Base-by-base conservation (phyloP, 2,113 vertebrate genomes). In the Prunella fulvescens region DNA sequence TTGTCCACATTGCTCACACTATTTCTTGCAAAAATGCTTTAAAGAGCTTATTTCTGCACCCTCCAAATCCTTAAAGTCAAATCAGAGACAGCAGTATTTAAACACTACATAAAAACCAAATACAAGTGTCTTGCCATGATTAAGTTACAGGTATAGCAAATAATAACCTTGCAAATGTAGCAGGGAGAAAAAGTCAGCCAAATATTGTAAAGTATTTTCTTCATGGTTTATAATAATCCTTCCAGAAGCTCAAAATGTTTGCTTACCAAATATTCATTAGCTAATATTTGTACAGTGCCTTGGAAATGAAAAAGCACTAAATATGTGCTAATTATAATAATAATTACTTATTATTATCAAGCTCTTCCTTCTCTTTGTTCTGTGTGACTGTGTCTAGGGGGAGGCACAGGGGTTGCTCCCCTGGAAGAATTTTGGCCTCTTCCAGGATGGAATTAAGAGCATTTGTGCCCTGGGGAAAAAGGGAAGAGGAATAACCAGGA, bases 201-300 rank as follows among this genome's bases (percentile, higher is more conserved):
- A 86, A 88, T 48, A 56, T 9, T 78, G 14, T 44, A 61, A 85
- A 93, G 65, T 72, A 53, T 81, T 96, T 96, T 90, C 72, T 72
- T 94, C 60, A 2, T 44, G 58, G 64, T 92, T 93, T 67, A 11
- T 78, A 93, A 95, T 92, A 93, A 84, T 66, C 82, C 85, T 92
- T 88, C 85, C 50, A 90, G 88, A 86, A 93, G 94, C 82, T 64
- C 81, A 51, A 92, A 88, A 86, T 93, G 86, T 95, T 96, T 97
- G 92, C 93, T 88, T 92, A 88, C 92, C 92, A 88, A 96, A 94
- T 96, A 95, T 76, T 94, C 76, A 84, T 96, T 94, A 95, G 76
- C 67, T 81, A 86, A 90, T 92, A 90, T 96, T 96, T 93, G 73
- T 16, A 71, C 76, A 84, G 86, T 28, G 82, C 88, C 91, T 71